phyloP scores from a whole-genome alignment of 2,797 vertebrate species.

The Sebastes steindachneri region DNA sequence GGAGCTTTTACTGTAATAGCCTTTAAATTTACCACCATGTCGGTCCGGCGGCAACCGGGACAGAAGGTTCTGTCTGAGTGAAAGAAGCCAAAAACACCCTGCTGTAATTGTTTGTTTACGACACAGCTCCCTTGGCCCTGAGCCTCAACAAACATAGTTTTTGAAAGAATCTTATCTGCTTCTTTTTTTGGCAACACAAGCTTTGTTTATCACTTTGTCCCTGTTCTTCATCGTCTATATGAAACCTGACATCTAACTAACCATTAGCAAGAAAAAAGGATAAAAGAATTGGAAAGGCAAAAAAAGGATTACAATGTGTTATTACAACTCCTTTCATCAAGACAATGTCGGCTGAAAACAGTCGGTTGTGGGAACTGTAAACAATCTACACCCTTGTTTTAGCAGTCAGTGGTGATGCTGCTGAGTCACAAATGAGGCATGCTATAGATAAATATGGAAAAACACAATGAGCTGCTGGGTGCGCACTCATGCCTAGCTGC shows the following conservation, averaged over 20 bases:
- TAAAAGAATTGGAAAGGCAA: neutral
- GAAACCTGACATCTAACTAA: neutral
- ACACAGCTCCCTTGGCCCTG: constrained; percentile 17
- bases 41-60: neutral
- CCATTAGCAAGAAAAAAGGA: neutral
- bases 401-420: constrained; percentile 10
- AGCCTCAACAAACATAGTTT: constrained; percentile 27
- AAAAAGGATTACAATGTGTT: neutral
- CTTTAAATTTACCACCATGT: neutral
- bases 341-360: constrained; percentile 10
- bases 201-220: constrained; percentile 27
- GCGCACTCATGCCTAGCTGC: neutral
- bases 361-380: neutral
- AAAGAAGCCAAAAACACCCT: constrained; percentile 30
- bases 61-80: constrained; percentile 10
- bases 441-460: constrained; percentile 29
- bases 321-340: constrained; percentile 28
- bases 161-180: neutral
- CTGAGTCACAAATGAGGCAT: constrained; percentile 42
- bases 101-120: constrained; percentile 56
- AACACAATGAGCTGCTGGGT: constrained; percentile 21
- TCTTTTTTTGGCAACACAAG: constrained; percentile 17
- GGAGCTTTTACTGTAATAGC: neutral
- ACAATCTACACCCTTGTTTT: constrained; percentile 34
- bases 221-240: neutral